Evolutionary conservation across 2,113 vertebrate genomes (phyloP), one percentile per base, ranked within the genome.

Genomic region (Platysteira castanea): DNA sequence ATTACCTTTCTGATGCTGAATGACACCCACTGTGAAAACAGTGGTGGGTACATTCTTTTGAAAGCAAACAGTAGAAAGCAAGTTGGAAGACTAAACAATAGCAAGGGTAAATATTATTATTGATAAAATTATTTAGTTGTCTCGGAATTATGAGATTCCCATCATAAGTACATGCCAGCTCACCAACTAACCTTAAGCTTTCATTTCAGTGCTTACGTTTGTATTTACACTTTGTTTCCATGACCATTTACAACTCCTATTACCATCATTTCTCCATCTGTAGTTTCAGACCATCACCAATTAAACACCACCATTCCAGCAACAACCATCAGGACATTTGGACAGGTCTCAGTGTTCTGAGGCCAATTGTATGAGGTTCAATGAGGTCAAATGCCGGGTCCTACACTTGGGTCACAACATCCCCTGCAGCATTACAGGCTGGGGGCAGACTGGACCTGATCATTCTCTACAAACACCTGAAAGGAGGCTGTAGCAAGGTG

Each of bases 31-130:
- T 53, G 28, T 28, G 24, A 83, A 77, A 67, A 15, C 52, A 54
- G 37, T 17, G 5, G 7, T 22, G 14, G 0, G 0, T 24, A 6
- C 13, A 46, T n/a, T 13, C 30, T 33, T 22, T n/a, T 35, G 47
- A 33, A 27, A 71, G 13, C 87, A 44, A 33, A 28, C 4, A 35
- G 23, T 10, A 27, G 18, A 65, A 54, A 67, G 12, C 20, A 60
- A 54, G 18, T 23, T 42, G 8, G 15, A 79, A 85, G 37, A 53
- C 24, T 52, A 57, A 87, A 39, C 8, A 50, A 18, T 63, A 49
- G 5, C 0, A 1, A 56, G 10, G 7, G 16, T 50, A 79, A 79
- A 74, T 19, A 84, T 2, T 4, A 26, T 19, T 3, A n/a, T 5
- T 44, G n/a, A 37, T 60, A 42, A 47, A 49, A 13, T 7, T 33